Base-by-base conservation (phyloP, 1,140 invertebrate genomes). In the Limonius californicus region DNA sequence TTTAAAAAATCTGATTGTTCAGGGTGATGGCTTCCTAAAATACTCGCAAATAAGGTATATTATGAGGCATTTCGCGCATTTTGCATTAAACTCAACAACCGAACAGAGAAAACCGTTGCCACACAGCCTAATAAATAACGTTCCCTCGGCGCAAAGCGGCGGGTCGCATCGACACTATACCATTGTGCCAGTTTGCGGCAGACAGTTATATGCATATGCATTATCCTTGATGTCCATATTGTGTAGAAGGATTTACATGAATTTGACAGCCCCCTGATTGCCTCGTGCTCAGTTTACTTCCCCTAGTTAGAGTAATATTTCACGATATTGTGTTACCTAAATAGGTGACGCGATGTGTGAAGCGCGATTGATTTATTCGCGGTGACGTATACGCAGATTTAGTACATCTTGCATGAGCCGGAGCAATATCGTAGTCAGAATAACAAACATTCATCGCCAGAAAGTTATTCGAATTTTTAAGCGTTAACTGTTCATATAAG, bases 231-330 rank as follows among this genome's bases (percentile, higher is more conserved):
- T 50, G 20, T 16, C 45, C 45, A 50, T 50, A 50, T 50, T 21
- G n/a, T 50, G 45, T 21, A 50, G 20, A 21, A 18, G 45, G 20
- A 50, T 50, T 50, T 50, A 50, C 45, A 50, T 50, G 45, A 50
- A 50, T 21, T 50, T 50, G 45, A 50, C 45, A 50, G 45, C 3
- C 8, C 2, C 15, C 16, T 21, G 45, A 50, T 50, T 50, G 45
- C 45, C 19, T n/a, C 16, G n/a, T 39, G 35, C 35, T 39, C 35
- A 14, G n/a, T 39, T 39, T 39, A 39, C n/a, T 39, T 39, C n/a
- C 35, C 35, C 35, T 39, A 50, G 20, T 19, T 50, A 50, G 7
- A 50, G 45, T 50, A 50, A 50, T 50, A 50, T 19, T 50, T 50
- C 45, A 50, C 45, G 16, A 19, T 19, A 50, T 50, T 50, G 16